Conservation (phyloP, 2,113 vertebrate genomes). For the Vanacampus margaritifer region DNA sequence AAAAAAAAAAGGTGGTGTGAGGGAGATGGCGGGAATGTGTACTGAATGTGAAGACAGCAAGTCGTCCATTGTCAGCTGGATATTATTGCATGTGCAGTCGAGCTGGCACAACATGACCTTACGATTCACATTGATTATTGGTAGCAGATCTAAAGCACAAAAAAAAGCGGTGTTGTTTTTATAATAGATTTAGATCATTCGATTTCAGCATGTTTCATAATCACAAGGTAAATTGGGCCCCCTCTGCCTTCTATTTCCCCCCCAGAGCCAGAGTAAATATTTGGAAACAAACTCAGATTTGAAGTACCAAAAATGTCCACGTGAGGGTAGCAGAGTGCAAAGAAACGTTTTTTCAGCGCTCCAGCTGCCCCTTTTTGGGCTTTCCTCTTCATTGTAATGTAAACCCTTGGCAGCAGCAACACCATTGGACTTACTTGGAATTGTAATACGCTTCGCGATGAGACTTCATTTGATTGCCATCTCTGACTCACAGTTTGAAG, state of each 20-base stretch:
- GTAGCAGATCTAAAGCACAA: no score
- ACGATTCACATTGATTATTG: no score
- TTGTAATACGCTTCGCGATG: not conserved
- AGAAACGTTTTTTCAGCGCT: not conserved
- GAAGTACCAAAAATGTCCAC: constrained; percentile 24
- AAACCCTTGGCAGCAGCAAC: not conserved
- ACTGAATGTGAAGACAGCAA: constrained; percentile 47
- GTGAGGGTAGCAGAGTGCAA: constrained; percentile 32
- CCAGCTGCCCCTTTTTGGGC: not conserved
- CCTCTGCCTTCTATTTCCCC: no score
- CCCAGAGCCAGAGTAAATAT: no score
- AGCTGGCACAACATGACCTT: no score
- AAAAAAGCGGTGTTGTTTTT: no score
- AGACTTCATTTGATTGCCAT: constrained; percentile 12
- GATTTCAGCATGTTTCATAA: no score
- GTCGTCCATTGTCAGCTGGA: constrained; percentile 9
- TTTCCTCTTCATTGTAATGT: not conserved
- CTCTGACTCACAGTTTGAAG: constrained; percentile 5
- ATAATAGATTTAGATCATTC: no score
- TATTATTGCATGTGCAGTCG: not conserved
- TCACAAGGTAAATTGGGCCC: no score
- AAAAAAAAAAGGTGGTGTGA: not conserved
- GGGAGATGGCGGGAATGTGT: constrained; percentile 35
- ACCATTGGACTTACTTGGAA: constrained; percentile 2
- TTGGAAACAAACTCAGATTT: no score